Conservation (phyloP, 1,140 invertebrate species). For the Drosophila repletoides region DNA sequence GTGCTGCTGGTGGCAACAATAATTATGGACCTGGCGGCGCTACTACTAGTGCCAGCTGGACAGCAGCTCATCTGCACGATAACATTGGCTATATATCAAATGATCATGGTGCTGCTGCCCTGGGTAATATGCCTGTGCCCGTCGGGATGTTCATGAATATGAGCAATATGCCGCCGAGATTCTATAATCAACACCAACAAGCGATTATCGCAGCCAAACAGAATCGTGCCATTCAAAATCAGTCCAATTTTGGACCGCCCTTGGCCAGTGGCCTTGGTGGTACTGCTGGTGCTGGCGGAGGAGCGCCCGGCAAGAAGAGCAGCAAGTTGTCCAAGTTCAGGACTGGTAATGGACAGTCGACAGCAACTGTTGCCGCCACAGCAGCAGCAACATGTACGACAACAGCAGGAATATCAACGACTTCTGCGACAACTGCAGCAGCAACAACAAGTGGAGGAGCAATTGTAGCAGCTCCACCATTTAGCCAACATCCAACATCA, state of each 20-base stretch:
- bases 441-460: not conserved
- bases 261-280: conserved; percentile 9
- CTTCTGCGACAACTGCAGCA: not conserved
- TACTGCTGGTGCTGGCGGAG: conserved; percentile 16
- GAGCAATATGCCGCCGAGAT: conserved; percentile 93
- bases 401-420: not conserved
- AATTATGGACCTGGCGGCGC: not conserved
- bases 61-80: conserved; percentile 85
- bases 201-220: conserved; percentile 83
- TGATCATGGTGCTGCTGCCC: conserved; percentile 90
- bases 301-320: conserved; percentile 18
- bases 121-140: conserved; percentile 92
- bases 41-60: conserved; percentile 29
- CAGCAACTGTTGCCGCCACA: not conserved
- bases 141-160: conserved; percentile 98
- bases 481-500: conserved; percentile 83
- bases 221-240: conserved; percentile 47
- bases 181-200: conserved; percentile 91
- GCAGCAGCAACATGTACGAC: conserved; percentile 1
- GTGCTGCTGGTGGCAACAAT: not conserved
- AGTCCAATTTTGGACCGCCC: conserved; percentile 8
- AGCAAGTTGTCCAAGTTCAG: conserved; percentile 23
- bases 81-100: conserved; percentile 96
- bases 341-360: not conserved
- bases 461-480: conserved; percentile 36